phyloP scores from a whole-genome alignment of 2,797 vertebrate genomes.

The Thamnophis elegans region DNA sequence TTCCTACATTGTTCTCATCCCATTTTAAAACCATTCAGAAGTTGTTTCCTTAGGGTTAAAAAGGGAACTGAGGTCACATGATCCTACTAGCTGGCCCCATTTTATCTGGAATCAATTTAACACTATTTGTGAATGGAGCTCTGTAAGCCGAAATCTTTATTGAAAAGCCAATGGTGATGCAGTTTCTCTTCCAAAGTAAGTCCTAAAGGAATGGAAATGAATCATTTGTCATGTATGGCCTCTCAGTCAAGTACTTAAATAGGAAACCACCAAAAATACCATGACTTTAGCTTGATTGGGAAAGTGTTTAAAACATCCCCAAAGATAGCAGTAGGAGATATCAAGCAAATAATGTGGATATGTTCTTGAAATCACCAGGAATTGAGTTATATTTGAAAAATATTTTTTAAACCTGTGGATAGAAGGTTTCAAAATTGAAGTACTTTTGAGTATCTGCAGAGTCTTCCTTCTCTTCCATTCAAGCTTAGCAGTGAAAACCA shows the following conservation, averaged over 20 bases:
- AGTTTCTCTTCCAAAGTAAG: background rate
- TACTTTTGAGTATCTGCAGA: background rate
- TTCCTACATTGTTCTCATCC: background rate
- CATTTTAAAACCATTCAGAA: background rate
- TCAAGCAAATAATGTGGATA: background rate
- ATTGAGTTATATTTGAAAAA: background rate
- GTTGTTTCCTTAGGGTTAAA: background rate
- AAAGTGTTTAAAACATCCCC: background rate
- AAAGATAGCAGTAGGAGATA: background rate
- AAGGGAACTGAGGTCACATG: background rate
- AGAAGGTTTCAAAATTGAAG: background rate
- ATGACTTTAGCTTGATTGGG: background rate
- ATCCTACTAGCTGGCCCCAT: background rate
- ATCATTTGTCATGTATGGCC: background rate
- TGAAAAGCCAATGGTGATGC: background rate
- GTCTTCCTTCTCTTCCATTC: background rate
- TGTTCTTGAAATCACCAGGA: background rate
- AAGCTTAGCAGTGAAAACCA: conserved; percentile 51
- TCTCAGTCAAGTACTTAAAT: background rate
- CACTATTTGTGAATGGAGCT: background rate
- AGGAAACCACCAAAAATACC: background rate
- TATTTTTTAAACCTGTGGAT: background rate
- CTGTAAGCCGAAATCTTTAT: background rate
- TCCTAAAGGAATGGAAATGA: background rate
- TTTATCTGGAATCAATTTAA: background rate